phyloP scores from a whole-genome alignment of 2,113 vertebrate species.

The Microcebus ravelobensis region DNA sequence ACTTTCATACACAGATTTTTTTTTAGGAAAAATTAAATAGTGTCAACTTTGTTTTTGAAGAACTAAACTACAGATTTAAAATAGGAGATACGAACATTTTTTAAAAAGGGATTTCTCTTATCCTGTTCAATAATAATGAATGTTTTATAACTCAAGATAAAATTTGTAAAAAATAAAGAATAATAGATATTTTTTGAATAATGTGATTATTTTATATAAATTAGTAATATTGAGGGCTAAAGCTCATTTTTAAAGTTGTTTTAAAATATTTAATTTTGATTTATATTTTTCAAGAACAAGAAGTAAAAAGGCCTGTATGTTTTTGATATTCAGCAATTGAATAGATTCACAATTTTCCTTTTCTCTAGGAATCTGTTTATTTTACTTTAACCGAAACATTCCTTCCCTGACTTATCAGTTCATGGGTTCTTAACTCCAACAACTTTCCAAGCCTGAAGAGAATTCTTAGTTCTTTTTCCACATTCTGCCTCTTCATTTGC shows the following conservation, averaged over 20 bases:
- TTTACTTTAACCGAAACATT: conserved; percentile 23
- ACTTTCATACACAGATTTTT: not conserved
- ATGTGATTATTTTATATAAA: not conserved
- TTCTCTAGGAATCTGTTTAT: conserved; percentile 34
- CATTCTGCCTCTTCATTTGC: conserved; percentile 27
- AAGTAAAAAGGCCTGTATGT: not conserved
- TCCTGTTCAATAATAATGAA: not conserved
- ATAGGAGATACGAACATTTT: not conserved
- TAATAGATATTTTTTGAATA: not conserved
- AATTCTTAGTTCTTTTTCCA: conserved; percentile 9
- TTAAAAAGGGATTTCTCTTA: not conserved
- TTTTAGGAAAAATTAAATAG: conserved; percentile 11
- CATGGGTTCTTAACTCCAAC: conserved; percentile 31
- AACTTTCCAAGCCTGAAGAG: not conserved
- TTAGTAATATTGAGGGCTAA: not conserved
- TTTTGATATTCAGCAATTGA: not conserved
- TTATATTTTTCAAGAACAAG: conserved; percentile 14
- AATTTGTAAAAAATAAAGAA: not conserved
- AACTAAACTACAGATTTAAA: not conserved
- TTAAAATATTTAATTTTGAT: conserved; percentile 18
- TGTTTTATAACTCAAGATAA: not conserved
- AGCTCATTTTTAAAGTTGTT: not conserved
- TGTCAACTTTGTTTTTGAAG: not conserved
- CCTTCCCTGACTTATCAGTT: conserved; percentile 35
- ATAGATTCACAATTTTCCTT: conserved; percentile 37